These are phyloP conservation scores for Xylophagus ater DNA, from an alignment of 2,888 invertebrate species.

Conservation along the genomic window DNA sequence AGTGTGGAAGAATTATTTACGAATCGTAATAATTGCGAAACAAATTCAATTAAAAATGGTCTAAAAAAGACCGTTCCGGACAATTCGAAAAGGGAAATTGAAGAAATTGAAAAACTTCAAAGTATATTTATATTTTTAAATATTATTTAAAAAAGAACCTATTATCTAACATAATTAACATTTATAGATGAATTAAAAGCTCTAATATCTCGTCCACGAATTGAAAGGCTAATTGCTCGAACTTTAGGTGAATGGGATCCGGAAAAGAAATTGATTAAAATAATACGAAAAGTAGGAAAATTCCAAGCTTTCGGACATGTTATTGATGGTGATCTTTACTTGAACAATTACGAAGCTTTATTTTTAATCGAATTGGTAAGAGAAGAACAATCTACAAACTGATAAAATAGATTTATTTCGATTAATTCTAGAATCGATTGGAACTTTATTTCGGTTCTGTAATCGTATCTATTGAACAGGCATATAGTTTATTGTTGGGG, in stretches of 20 bases:
- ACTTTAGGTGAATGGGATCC: slow-evolving; percentile 28
- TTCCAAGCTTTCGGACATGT: slow-evolving; percentile 32
- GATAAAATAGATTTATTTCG: slow-evolving; percentile 2
- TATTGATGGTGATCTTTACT: slow-evolving; percentile 25
- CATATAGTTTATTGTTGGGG: slow-evolving; percentile 30
- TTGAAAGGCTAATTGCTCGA: slow-evolving; percentile 29
- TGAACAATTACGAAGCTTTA: slow-evolving; percentile 31
- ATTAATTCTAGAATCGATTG: slow-evolving; percentile 28
- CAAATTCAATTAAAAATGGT: slow-evolving; percentile 1
- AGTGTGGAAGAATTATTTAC: slow-evolving; percentile 8
- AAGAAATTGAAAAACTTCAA: slow-evolving; percentile 4
- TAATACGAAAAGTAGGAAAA: slow-evolving; percentile 32
- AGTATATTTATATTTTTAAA: slow-evolving; percentile 1
- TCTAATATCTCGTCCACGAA: slow-evolving; percentile 27
- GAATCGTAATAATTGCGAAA: neutral
- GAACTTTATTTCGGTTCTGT: slow-evolving; percentile 27
- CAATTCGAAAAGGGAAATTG: slow-evolving; percentile 9
- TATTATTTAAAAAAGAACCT: neutral
- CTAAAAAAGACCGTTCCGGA: slow-evolving; percentile 7
- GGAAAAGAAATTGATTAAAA: slow-evolving; percentile 25
- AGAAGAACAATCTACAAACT: neutral
- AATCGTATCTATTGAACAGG: slow-evolving; percentile 32
- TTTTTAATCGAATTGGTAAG: slow-evolving; percentile 32
- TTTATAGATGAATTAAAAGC: slow-evolving; percentile 24
- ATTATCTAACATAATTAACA: neutral